Conservation (phyloP, 35 echinoderm and acorn worm species). For the Eucidaris tribuloides region DNA sequence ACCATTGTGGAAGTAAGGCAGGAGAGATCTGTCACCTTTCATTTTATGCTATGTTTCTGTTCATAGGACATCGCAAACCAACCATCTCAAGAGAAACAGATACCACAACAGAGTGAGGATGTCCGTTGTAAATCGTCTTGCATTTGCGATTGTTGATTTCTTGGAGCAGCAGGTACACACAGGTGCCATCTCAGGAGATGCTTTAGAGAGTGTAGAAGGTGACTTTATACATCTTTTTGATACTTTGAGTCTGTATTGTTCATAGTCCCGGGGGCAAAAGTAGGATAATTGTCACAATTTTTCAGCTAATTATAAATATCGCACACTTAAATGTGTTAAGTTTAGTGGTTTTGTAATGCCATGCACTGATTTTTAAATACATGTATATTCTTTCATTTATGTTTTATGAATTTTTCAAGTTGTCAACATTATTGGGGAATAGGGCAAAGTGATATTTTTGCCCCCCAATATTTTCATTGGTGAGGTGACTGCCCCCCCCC, state of each 20-base stretch:
- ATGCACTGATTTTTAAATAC: not conserved
- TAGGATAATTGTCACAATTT: not conserved
- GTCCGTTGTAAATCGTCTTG: slow-evolving; percentile 70
- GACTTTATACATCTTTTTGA: not conserved
- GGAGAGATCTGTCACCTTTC: too few relatives aligned
- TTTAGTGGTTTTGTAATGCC: not conserved
- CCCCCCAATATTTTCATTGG: too few relatives aligned
- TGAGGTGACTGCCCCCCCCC: too few relatives aligned
- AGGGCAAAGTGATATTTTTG: too few relatives aligned
- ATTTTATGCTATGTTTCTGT: too few relatives aligned
- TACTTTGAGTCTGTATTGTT: not conserved
- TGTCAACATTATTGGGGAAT: too few relatives aligned
- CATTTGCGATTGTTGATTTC: slow-evolving; percentile 83
- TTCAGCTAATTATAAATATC: not conserved
- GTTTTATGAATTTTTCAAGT: too few relatives aligned
- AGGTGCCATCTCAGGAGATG: slow-evolving; percentile 57
- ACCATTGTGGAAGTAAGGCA: too few relatives aligned
- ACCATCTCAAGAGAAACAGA: too few relatives aligned
- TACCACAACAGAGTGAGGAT: too few relatives aligned
- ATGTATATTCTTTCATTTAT: not conserved
- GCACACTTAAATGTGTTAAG: not conserved
- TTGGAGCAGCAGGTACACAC: slow-evolving; percentile 72
- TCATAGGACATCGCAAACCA: too few relatives aligned
- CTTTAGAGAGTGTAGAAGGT: slow-evolving; percentile 96
- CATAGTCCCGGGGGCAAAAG: not conserved